A percentile compares a stretch with the other conserved stretches of the same genome.
Conservation (phyloP, 1,140 invertebrate species). For the Papilio dardanus region DNA sequence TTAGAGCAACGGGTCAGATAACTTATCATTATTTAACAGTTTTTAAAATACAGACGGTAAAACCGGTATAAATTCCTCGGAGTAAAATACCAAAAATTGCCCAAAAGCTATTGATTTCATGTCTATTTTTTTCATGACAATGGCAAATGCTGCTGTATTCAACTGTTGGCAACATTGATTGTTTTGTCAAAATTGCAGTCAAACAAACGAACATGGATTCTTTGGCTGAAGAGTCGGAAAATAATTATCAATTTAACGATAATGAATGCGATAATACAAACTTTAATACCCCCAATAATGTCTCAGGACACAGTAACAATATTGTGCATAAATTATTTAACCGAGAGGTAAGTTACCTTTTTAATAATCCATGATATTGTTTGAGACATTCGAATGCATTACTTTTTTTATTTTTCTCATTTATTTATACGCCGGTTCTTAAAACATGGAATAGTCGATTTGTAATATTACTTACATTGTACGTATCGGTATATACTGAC, state of each 20-base stretch:
- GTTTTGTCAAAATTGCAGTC: conserved; percentile 66
- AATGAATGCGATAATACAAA: conserved; percentile 62
- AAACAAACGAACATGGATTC: conserved; percentile 80
- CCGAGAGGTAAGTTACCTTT: conserved; percentile 70
- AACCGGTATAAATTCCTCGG: no score
- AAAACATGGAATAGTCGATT: neutral
- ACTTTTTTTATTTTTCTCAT: conserved; percentile 55
- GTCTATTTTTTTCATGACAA: neutral
- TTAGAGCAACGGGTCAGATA: no score
- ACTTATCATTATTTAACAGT: no score
- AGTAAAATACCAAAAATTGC: neutral
- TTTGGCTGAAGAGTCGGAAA: conserved; percentile 62
- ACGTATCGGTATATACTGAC: neutral
- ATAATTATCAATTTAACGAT: conserved; percentile 57
- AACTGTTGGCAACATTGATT: conserved; percentile 51
- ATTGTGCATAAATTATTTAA: conserved; percentile 77
- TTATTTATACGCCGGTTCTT: conserved; percentile 37
- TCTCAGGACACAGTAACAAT: conserved; percentile 60
- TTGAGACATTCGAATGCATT: conserved; percentile 43
- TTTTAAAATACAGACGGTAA: no score
- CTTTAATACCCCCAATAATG: conserved; percentile 55
- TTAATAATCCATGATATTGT: conserved; percentile 42
- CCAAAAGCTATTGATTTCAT: neutral
- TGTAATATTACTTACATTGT: neutral
- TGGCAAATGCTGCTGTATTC: conserved; percentile 5